Evolutionary conservation across 2,888 invertebrate genomes (phyloP), one percentile per base, ranked within the genome.

Genomic region (Drosophila cyrtoloma): DNA sequence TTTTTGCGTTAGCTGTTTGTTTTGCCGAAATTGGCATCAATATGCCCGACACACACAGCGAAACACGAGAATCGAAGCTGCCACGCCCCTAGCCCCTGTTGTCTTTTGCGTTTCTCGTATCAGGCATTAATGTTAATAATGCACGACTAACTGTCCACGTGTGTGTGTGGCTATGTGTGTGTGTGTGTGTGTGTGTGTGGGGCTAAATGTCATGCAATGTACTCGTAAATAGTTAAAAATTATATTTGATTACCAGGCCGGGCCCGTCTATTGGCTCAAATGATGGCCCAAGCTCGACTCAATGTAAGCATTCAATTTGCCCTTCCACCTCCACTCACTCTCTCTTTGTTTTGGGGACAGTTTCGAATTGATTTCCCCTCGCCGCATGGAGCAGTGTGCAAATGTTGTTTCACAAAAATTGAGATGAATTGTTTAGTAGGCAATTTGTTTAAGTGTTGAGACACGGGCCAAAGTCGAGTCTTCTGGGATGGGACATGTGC

Each of bases 141-240:
- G 77, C 70, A 69, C 30, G 42, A 69, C 39, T 75, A 76, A 82
- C 42, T 74, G 30, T 22, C 5, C 16, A 28, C 5, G 22, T 37
- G n/a, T 52, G 19, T 28, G 26, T 30, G 9, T 35, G 22, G 35
- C 10, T 28, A 26, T 37, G 16, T 22, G 10, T 55, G 33, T 33
- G 12, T 33, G n/a, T 33, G 33, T 10, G 22, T 19, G 35, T 22
- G 12, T 22, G 57, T 42, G 30, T 22, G 16, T 22, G n/a, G 71
- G 69, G 30, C 42, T 69, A 84, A 87, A 84, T 82, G 80, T 79
- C 71, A 69, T 73, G 59, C 75, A 75, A 85, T 88, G 89, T 80
- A 67, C 82, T 85, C 89, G 86, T 88, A 88, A 90, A 90, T 90
- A 90, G 87, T 87, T 88, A 90, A 90, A 87, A 87, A 90, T 88